Evolutionary conservation across 2,888 invertebrate species (phyloP).

Genomic region (Smittia sp.): DNA sequence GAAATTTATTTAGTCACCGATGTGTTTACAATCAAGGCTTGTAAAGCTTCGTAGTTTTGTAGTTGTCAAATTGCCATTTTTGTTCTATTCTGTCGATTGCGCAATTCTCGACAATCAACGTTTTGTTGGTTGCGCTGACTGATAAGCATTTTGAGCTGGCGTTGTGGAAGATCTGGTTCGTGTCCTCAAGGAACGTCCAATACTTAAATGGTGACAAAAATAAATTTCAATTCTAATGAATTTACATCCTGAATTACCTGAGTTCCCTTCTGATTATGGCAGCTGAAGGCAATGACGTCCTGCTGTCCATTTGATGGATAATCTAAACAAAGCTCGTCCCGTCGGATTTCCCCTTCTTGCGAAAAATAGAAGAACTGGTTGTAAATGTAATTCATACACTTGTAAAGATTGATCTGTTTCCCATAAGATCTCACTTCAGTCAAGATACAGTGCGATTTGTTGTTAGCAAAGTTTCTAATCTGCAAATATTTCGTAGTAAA

Average conservation of each 20-base stretch:
- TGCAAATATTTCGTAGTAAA: constrained; percentile 86
- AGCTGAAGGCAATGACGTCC: background rate
- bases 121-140: background rate
- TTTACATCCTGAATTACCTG: background rate
- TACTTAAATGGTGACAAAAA: background rate
- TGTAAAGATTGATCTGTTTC: background rate
- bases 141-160: background rate
- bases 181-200: background rate
- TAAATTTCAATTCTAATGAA: background rate
- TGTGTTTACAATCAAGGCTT: background rate
- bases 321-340: background rate
- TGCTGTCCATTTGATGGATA: background rate
- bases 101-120: background rate
- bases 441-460: background rate
- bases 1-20: background rate
- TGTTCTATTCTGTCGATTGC: background rate
- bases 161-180: background rate
- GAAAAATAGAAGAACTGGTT: background rate
- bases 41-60: background rate
- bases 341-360: background rate
- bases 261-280: background rate
- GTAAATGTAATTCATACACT: background rate
- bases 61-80: background rate
- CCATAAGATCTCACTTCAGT: background rate
- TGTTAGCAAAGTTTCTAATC: constrained; percentile 57